phyloP scores from a whole-genome alignment of 1,140 invertebrate species.

The Oryctes rhinoceros region DNA sequence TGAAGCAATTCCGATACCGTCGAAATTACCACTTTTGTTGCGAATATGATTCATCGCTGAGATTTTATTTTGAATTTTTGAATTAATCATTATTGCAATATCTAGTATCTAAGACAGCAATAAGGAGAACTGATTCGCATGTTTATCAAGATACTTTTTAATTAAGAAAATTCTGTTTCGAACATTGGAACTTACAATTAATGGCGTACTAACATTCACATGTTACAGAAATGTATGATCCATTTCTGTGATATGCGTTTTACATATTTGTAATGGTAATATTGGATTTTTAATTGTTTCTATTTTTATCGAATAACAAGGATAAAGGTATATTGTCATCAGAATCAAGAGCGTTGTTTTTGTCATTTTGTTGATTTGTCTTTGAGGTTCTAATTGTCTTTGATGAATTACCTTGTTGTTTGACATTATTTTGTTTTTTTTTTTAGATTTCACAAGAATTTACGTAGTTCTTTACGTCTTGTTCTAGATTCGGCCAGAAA shows the following conservation, averaged over 20 bases:
- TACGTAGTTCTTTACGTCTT: constrained; percentile 49
- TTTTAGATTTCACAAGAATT: constrained; percentile 52
- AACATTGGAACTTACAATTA: constrained; percentile 5
- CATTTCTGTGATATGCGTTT: not conserved
- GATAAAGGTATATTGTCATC: constrained; percentile 18
- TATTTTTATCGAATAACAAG: constrained; percentile 1
- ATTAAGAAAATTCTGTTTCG: constrained; percentile 4
- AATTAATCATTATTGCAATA: constrained; percentile 25
- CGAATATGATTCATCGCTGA: not conserved
- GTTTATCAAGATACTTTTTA: too few species aligned
- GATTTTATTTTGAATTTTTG: constrained; percentile 15
- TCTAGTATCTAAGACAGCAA: not conserved
- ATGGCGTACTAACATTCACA: constrained; percentile 1
- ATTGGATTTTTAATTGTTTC: not conserved
- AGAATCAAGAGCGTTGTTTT: not conserved
- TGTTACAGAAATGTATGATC: too few species aligned
- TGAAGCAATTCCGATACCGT: not conserved
- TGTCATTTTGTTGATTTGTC: not conserved
- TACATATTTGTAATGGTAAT: not conserved
- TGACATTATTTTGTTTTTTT: constrained; percentile 46
- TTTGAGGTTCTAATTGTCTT: constrained; percentile 11
- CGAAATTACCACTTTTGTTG: constrained; percentile 2
- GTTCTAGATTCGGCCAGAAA: constrained; percentile 58
- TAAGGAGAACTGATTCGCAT: constrained; percentile 4
- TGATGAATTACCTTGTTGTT: not conserved